phyloP scores from a whole-genome alignment of 2,113 vertebrate species.

The Gila orcuttii region DNA sequence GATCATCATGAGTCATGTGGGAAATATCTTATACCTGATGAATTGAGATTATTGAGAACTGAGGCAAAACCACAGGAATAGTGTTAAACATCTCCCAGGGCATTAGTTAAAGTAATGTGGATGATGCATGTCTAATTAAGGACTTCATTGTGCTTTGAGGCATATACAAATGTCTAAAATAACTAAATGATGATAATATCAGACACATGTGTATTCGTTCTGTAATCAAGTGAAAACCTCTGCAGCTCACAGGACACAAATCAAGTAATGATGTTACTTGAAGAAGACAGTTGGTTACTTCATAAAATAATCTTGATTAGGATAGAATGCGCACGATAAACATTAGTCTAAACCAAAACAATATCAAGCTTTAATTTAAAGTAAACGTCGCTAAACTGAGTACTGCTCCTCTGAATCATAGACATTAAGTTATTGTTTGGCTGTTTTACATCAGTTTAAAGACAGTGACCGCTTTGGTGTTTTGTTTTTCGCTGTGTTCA shows the following conservation, averaged over 20 bases:
- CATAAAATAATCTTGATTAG: slow-evolving; percentile 19
- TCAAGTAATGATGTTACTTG: slow-evolving; percentile 5
- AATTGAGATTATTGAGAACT: not conserved
- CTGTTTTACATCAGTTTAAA: slow-evolving; percentile 8
- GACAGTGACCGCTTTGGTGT: not conserved
- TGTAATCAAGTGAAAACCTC: slow-evolving; percentile 11
- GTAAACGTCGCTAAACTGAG: not conserved
- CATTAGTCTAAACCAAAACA: not conserved
- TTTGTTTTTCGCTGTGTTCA: not conserved
- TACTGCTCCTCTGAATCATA: not conserved
- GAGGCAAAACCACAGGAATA: slow-evolving; percentile 2
- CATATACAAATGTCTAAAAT: slow-evolving; percentile 12
- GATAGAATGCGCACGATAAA: slow-evolving; percentile 1
- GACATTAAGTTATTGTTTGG: not conserved
- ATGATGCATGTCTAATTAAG: slow-evolving; percentile 20
- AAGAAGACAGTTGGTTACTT: slow-evolving; percentile 16
- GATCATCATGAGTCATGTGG: not conserved
- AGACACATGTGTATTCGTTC: slow-evolving; percentile 2
- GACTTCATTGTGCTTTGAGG: slow-evolving; percentile 2
- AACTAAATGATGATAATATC: slow-evolving; percentile 7
- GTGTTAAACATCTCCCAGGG: slow-evolving; percentile 16
- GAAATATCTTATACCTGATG: slow-evolving; percentile 1
- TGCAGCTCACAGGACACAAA: slow-evolving; percentile 8
- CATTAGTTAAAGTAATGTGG: not conserved
- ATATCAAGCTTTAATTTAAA: slow-evolving; percentile 9